Evolutionary conservation across 2,888 invertebrate species (phyloP).

Genomic region (Melieria picta): DNA sequence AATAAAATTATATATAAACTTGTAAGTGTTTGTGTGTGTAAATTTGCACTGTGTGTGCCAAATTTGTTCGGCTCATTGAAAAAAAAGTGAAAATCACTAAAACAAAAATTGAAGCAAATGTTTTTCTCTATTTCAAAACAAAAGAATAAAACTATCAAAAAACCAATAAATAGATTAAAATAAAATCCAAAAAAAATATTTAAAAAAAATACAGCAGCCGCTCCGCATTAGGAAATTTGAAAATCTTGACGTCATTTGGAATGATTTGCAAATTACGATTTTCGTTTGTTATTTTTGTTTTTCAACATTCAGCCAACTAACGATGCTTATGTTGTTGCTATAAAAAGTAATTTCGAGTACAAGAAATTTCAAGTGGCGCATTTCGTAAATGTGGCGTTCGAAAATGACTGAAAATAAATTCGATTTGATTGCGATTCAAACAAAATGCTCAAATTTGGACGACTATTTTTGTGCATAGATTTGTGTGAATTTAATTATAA

Average conservation of each 20-base stretch:
- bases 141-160: neutral
- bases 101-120: no score
- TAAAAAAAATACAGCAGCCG: neutral
- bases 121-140: no score
- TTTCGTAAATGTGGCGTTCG: slow-evolving; percentile 23
- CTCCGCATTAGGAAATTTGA: neutral
- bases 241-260: slow-evolving; percentile 19
- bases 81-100: no score
- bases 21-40: neutral
- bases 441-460: no score
- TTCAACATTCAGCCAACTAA: no score
- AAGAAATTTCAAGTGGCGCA: slow-evolving; percentile 2
- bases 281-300: no score
- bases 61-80: neutral
- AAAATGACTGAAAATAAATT: slow-evolving; percentile 19
- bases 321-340: neutral
- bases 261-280: slow-evolving; percentile 10
- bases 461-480: neutral
- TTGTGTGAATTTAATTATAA: neutral
- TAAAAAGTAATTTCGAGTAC: slow-evolving; percentile 4
- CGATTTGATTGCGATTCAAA: slow-evolving; percentile 17
- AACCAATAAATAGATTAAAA: neutral
- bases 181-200: slow-evolving; percentile 7
- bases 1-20: neutral
- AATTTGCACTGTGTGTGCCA: neutral